Evolutionary conservation across 1,140 invertebrate genomes (phyloP), one percentile per base, ranked within the genome.

Genomic region (Drosophila triauraria): DNA sequence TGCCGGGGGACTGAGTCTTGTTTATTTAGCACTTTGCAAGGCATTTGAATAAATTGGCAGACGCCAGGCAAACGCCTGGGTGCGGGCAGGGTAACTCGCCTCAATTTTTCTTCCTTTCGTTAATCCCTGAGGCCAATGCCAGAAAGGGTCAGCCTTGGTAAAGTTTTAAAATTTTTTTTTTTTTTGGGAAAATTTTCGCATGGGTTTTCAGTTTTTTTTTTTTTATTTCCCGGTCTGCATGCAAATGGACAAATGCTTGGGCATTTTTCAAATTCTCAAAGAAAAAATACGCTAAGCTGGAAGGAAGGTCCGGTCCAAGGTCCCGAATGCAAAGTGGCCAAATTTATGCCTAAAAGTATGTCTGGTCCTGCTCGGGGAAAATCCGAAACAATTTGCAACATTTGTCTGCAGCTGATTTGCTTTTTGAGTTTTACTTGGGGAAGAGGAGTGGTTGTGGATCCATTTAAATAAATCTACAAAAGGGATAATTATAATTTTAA

Each of bases 11-110:
- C 67, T 78, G 68, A 82, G 85, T 90, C 84, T 90, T 90, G 85
- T 90, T 90, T 90, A 90, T 90, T 90, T 90, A 90, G 85, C 85
- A 90, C 85, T 90, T 90, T 90, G 85, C 75, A 58, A 85, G 86
- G 85, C 85, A 90, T 90, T 90, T 90, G 85, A 90, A 90, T 90
- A 90, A 90, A 90, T 90, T 90, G 85, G 81, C 85, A 82, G 75
- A 63, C 59, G 79, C 69, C 69, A 67, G 50, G 53, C 51, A 82
- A 83, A 76, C 75, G 77, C 7, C 25, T 30, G 82, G 78, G 64
- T 61, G 56, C 46, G 84, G 68, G 74, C 59, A 78, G 84, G 68
- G 74, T 65, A 78, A 81, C 85, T 72, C 80, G 71, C 65, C 76
- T 71, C 81, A 79, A 90, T 91, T 91, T 90, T 82, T 90, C 81